Evolutionary conservation across 1,140 invertebrate species (phyloP), one percentile per base, ranked within the genome.

Genomic region (Aphaenogaster ashmeadi): DNA sequence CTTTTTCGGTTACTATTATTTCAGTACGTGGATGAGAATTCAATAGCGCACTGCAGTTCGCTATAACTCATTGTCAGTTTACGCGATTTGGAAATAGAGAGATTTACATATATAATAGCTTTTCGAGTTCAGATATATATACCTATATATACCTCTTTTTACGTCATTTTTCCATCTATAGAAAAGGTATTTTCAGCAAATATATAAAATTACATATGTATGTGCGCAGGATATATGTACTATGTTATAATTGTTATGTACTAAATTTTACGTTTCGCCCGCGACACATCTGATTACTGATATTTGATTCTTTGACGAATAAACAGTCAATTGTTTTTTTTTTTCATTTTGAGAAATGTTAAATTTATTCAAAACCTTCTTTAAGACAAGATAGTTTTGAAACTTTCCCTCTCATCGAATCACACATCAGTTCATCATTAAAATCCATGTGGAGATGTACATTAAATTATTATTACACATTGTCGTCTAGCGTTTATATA

Each of bases 1-100:
- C 15, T 58, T 47, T 74, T 38, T 18, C 44, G 5, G 4, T 71
- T 83, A 72, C 52, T 18, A 83, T 83, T 81, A 72, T 58, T 83
- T 74, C 27, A 15, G 8, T 33, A 47, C 36, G n/a, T 69, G 38
- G 60, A 66, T 41, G 38, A 83, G 18, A 83, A 72, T 47, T 83
- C 27, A 60, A 83, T 81, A 21, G 15, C 9, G 21, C 27, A 11
- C 2, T 27, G 27, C 56, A 64, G 15, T 41, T 11, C 9, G 18
- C 18, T 21, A 41, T 64, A 11, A 36, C n/a, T 83, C 18, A 54
- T 15, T 18, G 6, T 54, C 66, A 71, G n/a, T 71, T 71, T 71
- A 58, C 52, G 1, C 41, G 27, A 47, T 72, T 15, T 72, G 41
- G n/a, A 83, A 60, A 74, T 44, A 58, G 3, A 58, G 27, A 44